phyloP scores from a whole-genome alignment of 2,113 vertebrate genomes.

The Montifringilla adamsi region DNA sequence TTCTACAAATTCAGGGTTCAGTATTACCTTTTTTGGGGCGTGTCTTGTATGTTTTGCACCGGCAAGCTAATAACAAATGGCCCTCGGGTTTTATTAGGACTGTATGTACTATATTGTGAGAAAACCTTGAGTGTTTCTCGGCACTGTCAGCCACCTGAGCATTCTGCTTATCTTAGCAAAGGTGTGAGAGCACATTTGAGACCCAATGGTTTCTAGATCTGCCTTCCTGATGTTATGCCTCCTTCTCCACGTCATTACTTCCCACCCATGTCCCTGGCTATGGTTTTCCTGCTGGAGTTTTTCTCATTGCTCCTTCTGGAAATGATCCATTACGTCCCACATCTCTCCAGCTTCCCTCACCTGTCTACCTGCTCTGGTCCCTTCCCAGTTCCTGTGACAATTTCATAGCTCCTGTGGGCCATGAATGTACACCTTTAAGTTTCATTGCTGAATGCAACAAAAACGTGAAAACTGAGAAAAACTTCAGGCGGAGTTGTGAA shows the following conservation, averaged over 20 bases:
- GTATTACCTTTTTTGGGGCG: background rate
- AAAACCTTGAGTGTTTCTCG: background rate
- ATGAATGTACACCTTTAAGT: background rate
- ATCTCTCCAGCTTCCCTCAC: background rate
- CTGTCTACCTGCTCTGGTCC: rapidly evolving
- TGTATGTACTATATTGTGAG: rapidly evolving
- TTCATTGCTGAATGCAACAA: background rate
- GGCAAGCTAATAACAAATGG: background rate
- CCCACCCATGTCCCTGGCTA: background rate
- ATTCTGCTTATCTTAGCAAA: background rate
- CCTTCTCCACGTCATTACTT: background rate
- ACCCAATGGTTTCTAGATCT: background rate
- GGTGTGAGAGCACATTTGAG: background rate
- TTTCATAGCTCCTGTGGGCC: background rate
- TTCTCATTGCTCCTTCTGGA: background rate
- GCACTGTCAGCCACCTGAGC: background rate
- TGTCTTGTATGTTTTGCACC: background rate
- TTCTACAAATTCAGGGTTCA: background rate
- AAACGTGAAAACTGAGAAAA: background rate
- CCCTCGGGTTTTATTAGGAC: background rate
- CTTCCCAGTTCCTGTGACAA: background rate
- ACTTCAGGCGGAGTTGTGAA: background rate
- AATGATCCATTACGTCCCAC: background rate
- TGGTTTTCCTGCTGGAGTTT: background rate
- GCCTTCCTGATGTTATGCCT: background rate